Conservation (phyloP, 2,888 invertebrate species). For the Troilus luridus region DNA sequence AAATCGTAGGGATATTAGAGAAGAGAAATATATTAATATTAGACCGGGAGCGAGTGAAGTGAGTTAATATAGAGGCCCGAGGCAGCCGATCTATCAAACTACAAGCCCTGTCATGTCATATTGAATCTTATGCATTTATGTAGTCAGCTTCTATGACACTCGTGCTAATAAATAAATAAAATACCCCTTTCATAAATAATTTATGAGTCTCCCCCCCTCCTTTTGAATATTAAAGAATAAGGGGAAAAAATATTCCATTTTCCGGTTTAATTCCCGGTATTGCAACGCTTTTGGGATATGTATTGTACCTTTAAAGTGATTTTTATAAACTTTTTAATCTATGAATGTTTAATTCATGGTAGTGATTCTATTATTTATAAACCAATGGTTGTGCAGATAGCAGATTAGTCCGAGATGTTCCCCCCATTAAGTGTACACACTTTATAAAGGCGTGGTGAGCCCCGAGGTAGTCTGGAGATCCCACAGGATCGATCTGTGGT, state of each 20-base stretch:
- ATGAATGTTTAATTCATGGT: too few relatives aligned
- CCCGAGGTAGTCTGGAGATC: too few relatives aligned
- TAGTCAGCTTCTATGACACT: background rate
- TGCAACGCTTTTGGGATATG: background rate
- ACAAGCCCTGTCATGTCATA: slow-evolving; percentile 28
- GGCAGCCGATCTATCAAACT: background rate
- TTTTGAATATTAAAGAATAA: background rate
- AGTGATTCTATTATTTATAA: too few relatives aligned
- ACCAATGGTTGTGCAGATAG: too few relatives aligned
- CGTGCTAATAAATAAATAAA: slow-evolving; percentile 38
- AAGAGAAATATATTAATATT: slow-evolving; percentile 35
- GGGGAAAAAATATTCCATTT: background rate
- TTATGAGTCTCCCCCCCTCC: background rate
- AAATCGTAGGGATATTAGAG: background rate
- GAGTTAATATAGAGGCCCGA: slow-evolving; percentile 12
- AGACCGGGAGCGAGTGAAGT: background rate
- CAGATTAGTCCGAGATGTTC: too few relatives aligned
- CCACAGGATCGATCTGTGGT: too few relatives aligned
- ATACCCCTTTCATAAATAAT: background rate
- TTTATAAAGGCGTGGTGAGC: too few relatives aligned
- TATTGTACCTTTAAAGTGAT: background rate
- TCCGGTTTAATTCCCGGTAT: background rate
- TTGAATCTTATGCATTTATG: slow-evolving; percentile 50
- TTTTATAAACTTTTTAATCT: too few relatives aligned
- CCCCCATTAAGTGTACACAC: too few relatives aligned